Evolutionary conservation across 1,140 invertebrate species (phyloP), one percentile per base, ranked within the genome.

Genomic region (Arion vulgaris): DNA sequence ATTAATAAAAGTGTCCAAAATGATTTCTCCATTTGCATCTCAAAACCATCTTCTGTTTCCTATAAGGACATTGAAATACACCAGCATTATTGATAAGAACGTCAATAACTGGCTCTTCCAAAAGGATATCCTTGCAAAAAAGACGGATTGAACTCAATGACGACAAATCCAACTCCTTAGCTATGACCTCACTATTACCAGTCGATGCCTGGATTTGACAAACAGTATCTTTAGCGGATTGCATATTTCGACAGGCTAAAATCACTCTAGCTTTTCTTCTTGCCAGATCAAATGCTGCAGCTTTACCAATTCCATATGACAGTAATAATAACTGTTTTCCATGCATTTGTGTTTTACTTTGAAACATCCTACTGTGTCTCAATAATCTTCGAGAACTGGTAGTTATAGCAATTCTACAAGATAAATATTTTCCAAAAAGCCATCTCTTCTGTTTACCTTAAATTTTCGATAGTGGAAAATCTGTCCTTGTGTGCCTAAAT

Each of bases 261-360:
- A 97, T 94, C 45, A 98, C 94, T 88, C 94, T 95, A 0, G 96
- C 97, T 9, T 95, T 94, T 84, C 94, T 86, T 83, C 85, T 92
- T 17, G 93, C 94, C 32, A 95, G 88, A 79, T 95, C 94, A 34
- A 93, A 91, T 0, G 95, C 95, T 17, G 96, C 95, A 92, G 96
- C 96, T 93, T 95, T 96, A 19, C 97, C 97, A 85, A 99, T 96
- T 26, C 97, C 98, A 57, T 94, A 94, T 91, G 96, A 98, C 0
- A 95, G 94, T 15, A 98, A 93, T 82, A 98, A 95, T 0, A 95
- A 94, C 7, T 96, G 94, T 94, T 97, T 97, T 0, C 96, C 96
- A 83, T 94, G 68, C 85, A 92, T 83, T 1, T 85, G 78, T 28
- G 72, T 80, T 26, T 76, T 84, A 49, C 84, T 85, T 41, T 81